Evolutionary conservation across 2,797 vertebrate species (phyloP), one percentile per base, ranked within the genome.

Genomic region (Sebastes iracundus): DNA sequence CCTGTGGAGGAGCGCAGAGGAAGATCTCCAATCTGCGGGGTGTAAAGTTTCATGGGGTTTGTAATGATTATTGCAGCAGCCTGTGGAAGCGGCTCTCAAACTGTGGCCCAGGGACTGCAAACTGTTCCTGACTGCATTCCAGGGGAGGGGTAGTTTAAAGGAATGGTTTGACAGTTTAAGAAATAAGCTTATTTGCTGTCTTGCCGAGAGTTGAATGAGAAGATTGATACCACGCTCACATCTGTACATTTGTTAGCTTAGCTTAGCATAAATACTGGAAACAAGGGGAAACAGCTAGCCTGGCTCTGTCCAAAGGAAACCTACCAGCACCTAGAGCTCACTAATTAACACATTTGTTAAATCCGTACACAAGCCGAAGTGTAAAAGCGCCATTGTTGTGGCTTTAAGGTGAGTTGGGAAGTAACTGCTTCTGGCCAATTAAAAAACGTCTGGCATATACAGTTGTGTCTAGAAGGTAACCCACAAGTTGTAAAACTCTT

Each of bases 11-110:
- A 84, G 75, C 18, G 2, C 27, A 56, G 78, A 73, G 71, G 80
- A 79, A 52, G 81, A 86, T 75, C 88, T 83, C 38, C 60, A 63
- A 30, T 81, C 82, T 71, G 38, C 0, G 60, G 58, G 63, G 91
- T 75, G 67, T 88, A 69, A 59, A 12, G 88, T 94, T 92, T 91
- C 90, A 84, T 72, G 38, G 81, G 60, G 58, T 70, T 81, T 25
- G 53, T 53, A 74, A 84, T 72, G 75, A 80, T 77, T 71, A 78
- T 74, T 83, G 33, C 33, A 74, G 83, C 58, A 58, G 70, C 49
- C 49, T 72, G 4, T 73, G 66, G 59, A 71, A 77, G n/a, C 18
- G 12, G 22, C 63, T 77, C 55, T 84, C 72, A 81, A 81, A 80
- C 71, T 63, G 69, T 38, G 74, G 60, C 27, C 58, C 49, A 28